Evolutionary conservation across 23 tunicate species (phyloP).

Genomic region (Trididemnum miniatum): DNA sequence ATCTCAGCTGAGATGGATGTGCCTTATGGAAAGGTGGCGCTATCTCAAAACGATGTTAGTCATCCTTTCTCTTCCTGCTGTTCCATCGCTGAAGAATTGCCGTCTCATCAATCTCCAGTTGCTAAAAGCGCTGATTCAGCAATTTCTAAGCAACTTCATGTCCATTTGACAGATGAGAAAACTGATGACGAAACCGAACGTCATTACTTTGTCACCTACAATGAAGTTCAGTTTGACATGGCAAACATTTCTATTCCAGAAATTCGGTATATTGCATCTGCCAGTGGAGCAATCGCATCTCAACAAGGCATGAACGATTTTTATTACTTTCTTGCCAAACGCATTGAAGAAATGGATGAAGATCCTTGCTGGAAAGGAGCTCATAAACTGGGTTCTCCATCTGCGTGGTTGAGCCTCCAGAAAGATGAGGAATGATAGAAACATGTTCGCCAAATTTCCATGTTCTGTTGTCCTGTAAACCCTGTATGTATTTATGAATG

Average conservation of each 20-base stretch:
- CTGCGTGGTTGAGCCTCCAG: constrained; percentile 64
- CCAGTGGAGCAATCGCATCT: constrained; percentile 39
- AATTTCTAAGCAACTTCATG: neutral
- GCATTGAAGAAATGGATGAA: constrained; percentile 14
- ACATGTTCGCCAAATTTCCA: too few relatives aligned
- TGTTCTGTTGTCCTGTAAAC: too few relatives aligned
- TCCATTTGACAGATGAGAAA: neutral
- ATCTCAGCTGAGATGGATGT: neutral
- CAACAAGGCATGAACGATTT: constrained; percentile 59
- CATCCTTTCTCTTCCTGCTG: constrained; percentile 40
- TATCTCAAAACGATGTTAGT: constrained; percentile 50
- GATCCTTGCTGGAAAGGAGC: constrained; percentile 61
- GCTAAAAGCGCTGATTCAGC: neutral
- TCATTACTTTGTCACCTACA: constrained; percentile 64
- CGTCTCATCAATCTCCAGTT: neutral
- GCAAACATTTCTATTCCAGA: constrained; percentile 36
- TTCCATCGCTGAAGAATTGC: neutral
- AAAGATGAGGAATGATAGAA: neutral
- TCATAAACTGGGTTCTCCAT: constrained; percentile 48
- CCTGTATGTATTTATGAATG: too few relatives aligned
- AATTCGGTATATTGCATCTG: constrained; percentile 60
- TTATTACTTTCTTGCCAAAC: constrained; percentile 58
- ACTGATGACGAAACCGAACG: neutral
- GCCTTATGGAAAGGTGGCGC: neutral
- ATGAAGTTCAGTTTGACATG: constrained; percentile 65